A percentile compares a stretch with the other conserved stretches of the same genome.
These are phyloP conservation scores for Agonum fuliginosum DNA, from an alignment of 2,888 invertebrate genomes.

Conservation along the genomic window DNA sequence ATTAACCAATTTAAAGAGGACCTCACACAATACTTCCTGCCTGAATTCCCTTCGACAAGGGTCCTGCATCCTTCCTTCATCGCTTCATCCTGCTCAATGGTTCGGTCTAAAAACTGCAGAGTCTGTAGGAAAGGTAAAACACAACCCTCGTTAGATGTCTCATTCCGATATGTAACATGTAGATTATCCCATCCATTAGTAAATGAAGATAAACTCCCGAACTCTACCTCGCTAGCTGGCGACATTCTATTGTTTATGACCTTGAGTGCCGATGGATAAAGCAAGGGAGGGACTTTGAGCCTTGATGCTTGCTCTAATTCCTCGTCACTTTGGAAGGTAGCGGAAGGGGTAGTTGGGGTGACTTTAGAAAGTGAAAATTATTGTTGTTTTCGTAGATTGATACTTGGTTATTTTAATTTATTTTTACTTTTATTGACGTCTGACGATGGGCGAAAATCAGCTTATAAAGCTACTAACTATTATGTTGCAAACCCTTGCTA, in stretches of 20 bases:
- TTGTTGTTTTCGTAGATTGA: neutral
- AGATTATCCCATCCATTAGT: slow-evolving; percentile 52
- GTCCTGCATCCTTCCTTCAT: neutral
- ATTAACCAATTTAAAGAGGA: slow-evolving; percentile 20
- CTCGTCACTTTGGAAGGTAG: slow-evolving; percentile 30
- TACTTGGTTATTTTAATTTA: no score
- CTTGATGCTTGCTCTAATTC: slow-evolving; percentile 32
- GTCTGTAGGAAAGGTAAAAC: slow-evolving; percentile 11
- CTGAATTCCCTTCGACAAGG: neutral
- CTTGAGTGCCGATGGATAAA: slow-evolving; percentile 13
- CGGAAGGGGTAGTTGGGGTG: neutral
- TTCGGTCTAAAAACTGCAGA: neutral
- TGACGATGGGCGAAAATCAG: no score
- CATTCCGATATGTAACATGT: slow-evolving; percentile 37
- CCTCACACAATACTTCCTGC: neutral
- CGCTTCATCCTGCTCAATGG: neutral
- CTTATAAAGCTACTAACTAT: no score
- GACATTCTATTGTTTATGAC: slow-evolving; percentile 56
- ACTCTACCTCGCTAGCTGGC: slow-evolving; percentile 15
- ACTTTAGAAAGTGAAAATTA: neutral
- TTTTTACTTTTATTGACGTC: no score
- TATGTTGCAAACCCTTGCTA: no score
- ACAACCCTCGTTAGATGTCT: slow-evolving; percentile 21
- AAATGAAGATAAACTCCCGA: slow-evolving; percentile 54
- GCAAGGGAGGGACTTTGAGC: neutral